A percentile compares a stretch with the other conserved stretches of the same genome.
phyloP scores from a whole-genome alignment of 2,797 vertebrate genomes.

The Sebastes matsubarae region DNA sequence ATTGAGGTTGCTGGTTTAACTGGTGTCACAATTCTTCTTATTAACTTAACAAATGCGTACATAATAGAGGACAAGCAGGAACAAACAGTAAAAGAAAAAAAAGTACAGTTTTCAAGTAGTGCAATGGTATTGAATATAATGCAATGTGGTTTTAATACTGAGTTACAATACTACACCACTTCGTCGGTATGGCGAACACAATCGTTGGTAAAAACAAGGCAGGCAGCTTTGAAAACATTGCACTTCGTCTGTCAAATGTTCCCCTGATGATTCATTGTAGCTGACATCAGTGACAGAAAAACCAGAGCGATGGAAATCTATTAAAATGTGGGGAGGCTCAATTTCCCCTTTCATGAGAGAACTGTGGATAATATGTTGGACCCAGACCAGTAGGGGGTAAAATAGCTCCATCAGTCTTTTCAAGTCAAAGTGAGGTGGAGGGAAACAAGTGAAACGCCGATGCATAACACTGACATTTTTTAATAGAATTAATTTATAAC shows the following conservation, averaged over 20 bases:
- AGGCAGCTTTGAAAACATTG: constrained; percentile 46
- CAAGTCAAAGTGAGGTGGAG: constrained; percentile 66
- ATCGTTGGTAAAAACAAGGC: constrained; percentile 37
- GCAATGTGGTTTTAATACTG: constrained; percentile 15
- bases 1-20: neutral
- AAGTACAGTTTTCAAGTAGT: neutral
- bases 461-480: constrained; percentile 99
- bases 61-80: neutral
- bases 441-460: constrained; percentile 83
- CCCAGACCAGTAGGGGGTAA: constrained; percentile 73
- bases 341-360: constrained; percentile 68
- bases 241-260: constrained; percentile 60
- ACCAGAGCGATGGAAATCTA: constrained; percentile 71
- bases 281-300: constrained; percentile 65
- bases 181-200: constrained; percentile 20
- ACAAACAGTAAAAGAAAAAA: neutral
- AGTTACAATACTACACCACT: neutral
- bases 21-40: neutral
- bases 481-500: constrained; percentile 99
- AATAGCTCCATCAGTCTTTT: constrained; percentile 77
- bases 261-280: constrained; percentile 64
- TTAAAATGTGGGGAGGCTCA: constrained; percentile 70
- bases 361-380: constrained; percentile 74
- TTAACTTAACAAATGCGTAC: neutral
- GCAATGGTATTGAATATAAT: neutral